Evolutionary conservation across 2,797 vertebrate genomes (phyloP).

Genomic region (Hipposideros larvatus): DNA sequence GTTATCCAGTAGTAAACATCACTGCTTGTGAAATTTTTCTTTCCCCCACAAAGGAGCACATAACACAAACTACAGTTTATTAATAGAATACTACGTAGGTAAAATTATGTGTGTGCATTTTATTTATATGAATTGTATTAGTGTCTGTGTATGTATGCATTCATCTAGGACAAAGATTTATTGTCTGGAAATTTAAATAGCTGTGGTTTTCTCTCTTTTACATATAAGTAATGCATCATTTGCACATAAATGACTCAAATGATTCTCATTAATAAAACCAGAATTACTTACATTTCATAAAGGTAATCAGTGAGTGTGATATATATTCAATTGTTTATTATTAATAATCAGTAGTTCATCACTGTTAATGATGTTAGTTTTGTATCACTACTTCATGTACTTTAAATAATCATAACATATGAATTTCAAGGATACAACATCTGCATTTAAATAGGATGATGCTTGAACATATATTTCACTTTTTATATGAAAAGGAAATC

Average conservation of each 20-base stretch:
- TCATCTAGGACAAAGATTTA: not conserved
- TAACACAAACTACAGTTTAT: not conserved
- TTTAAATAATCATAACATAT: slow-evolving; percentile 83
- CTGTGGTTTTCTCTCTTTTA: not conserved
- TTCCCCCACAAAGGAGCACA: not conserved
- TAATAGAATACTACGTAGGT: not conserved
- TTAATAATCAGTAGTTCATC: slow-evolving; percentile 85
- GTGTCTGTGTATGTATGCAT: not conserved
- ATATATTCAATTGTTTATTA: slow-evolving; percentile 85
- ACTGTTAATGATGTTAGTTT: slow-evolving; percentile 84
- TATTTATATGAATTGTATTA: not conserved
- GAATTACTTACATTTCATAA: slow-evolving; percentile 85
- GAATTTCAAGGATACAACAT: slow-evolving; percentile 70
- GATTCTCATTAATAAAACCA: slow-evolving; percentile 86
- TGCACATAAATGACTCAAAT: slow-evolving; percentile 84
- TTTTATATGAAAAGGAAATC: not conserved
- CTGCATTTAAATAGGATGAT: slow-evolving; percentile 51
- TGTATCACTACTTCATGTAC: slow-evolving; percentile 76
- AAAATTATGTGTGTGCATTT: not conserved
- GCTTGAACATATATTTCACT: not conserved
- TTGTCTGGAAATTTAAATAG: not conserved
- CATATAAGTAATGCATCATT: slow-evolving; percentile 72
- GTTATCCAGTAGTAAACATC: not conserved
- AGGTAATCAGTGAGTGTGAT: slow-evolving; percentile 86
- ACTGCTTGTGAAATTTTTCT: not conserved